These are phyloP conservation scores for Orthonychiurus folsomi DNA, from an alignment of 2,888 invertebrate genomes.

Conservation along the genomic window DNA sequence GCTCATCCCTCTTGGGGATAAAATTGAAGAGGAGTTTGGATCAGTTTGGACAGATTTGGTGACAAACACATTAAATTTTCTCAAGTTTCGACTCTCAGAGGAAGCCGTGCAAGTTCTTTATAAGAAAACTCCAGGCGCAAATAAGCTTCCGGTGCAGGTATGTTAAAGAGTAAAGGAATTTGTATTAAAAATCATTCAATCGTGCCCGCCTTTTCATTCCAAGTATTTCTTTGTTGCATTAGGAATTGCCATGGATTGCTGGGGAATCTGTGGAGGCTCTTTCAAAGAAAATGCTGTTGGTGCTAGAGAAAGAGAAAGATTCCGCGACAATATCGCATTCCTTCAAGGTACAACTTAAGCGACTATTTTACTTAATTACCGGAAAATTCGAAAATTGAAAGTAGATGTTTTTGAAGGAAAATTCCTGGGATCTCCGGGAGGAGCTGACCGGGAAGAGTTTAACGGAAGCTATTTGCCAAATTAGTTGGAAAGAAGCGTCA, in stretches of 20 bases:
- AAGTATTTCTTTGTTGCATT: neutral
- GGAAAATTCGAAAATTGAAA: too few relatives aligned
- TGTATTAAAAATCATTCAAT: neutral
- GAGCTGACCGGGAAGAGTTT: constrained; percentile 26
- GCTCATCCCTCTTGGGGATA: constrained; percentile 30
- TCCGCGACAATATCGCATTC: constrained; percentile 26
- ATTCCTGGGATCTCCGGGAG: constrained; percentile 37
- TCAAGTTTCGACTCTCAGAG: constrained; percentile 33
- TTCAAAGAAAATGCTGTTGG: constrained; percentile 38
- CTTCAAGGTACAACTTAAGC: constrained; percentile 27
- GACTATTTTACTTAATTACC: neutral
- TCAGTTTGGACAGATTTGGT: constrained; percentile 27
- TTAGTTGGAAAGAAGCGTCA: constrained; percentile 29
- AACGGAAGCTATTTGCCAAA: constrained; percentile 35
- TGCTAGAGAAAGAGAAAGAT: constrained; percentile 30
- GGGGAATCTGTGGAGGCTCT: constrained; percentile 28
- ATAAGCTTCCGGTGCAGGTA: constrained; percentile 30
- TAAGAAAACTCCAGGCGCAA: constrained; percentile 26
- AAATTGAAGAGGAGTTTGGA: constrained; percentile 18
- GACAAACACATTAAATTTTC: constrained; percentile 31
- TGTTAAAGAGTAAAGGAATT: neutral
- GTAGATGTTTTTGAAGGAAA: constrained; percentile 26
- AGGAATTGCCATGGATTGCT: constrained; percentile 36
- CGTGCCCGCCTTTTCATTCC: neutral
- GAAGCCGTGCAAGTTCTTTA: constrained; percentile 34